Percentiles rank a stretch among this genome's conserved stretches.
Conservation (phyloP, 2,797 vertebrate genomes). For the Enteromius viviparus region DNA sequence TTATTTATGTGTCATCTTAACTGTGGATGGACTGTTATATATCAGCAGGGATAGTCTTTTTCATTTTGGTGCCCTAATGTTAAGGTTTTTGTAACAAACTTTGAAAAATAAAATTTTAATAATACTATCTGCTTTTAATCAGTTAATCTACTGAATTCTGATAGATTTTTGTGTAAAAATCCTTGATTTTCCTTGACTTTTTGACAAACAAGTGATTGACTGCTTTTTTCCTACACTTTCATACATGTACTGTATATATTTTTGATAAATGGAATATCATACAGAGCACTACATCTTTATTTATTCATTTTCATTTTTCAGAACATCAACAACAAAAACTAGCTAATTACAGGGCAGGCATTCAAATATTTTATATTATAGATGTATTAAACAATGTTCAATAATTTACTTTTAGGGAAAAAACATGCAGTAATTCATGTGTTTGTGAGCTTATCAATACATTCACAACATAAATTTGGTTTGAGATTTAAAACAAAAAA, state of each 20-base stretch:
- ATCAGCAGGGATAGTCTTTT: constrained; percentile 48
- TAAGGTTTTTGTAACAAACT: constrained; percentile 56
- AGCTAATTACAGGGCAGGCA: background rate
- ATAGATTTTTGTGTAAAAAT: background rate
- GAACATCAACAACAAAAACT: background rate
- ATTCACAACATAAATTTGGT: background rate
- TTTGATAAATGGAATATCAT: constrained; percentile 23
- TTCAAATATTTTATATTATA: background rate
- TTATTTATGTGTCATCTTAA: constrained; percentile 56
- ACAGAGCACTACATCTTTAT: background rate
- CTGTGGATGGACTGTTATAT: constrained; percentile 46
- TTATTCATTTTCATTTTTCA: background rate
- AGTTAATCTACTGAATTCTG: background rate
- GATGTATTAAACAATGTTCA: background rate
- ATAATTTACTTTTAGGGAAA: background rate
- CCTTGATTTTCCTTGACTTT: constrained; percentile 1
- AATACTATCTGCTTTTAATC: constrained; percentile 30
- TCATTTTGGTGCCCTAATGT: constrained; percentile 42
- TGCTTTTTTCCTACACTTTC: background rate
- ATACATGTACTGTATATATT: background rate
- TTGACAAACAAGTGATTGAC: constrained; percentile 6
- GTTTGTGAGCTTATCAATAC: background rate
- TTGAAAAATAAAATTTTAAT: constrained; percentile 56
- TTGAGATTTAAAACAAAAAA: background rate
- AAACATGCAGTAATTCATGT: background rate